Base-by-base conservation (phyloP, 1,140 invertebrate genomes). In the Drosophila sechellia region DNA sequence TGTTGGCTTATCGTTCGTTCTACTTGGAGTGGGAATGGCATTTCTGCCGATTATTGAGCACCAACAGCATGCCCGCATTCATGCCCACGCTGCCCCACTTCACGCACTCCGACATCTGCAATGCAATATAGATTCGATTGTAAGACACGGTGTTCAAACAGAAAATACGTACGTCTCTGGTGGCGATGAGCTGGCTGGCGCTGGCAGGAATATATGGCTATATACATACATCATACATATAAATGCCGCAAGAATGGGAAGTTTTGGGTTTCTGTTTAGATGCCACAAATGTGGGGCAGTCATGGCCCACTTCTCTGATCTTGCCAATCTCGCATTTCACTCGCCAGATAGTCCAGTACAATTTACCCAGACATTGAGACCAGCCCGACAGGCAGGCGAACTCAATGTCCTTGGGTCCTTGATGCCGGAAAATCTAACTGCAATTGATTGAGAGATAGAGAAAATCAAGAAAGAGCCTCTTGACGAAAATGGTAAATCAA, bases 31-130 rank as follows among this genome's bases (percentile, higher is more conserved):
- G 63, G 48, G 81, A 76, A 60, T 85, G 49, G 81, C 69, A 54
- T 73, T 81, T 79, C 60, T 81, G 81, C 49, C 81, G 71, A 83
- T 83, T 87, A 78, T 94, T 94, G 81, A 93, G 94, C 64, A 94
- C 93, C 58, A 95, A 92, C 92, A 95, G 93, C 69, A 95, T 93
- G 77, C 94, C 94, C 91, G 94, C 94, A 89, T 94, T 95, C 93
- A 95, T 94, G 84, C 94, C 94, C 79, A 95, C 93, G 92, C 93
- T 95, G 78, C 94, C 94, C 94, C 94, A 95, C 90, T 94, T 95
- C 64, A 94, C 93, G 77, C 94, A 94, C 92, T 95, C 94, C 91
- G 94, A 95, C 85, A 94, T 94, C 94, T 95, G 93, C 61, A 94
- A 94, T 95, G 93, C 63, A 94, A 94, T 74, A 92, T 79, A 77